Evolutionary conservation across 2,113 vertebrate species (phyloP).

Genomic region (Oenanthe oenanthe): DNA sequence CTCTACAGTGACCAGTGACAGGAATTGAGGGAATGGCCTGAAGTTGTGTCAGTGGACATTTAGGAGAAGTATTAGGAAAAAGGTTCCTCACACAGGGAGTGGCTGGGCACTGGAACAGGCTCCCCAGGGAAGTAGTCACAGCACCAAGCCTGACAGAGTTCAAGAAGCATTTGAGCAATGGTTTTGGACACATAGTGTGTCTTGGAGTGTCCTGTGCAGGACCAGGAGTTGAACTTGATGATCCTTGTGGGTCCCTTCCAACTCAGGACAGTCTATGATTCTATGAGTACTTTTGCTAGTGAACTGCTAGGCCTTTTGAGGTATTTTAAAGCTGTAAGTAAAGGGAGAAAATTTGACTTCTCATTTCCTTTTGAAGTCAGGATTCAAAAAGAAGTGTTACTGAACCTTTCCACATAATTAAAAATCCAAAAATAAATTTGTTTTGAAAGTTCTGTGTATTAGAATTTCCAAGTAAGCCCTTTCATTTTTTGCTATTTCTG

Average conservation of each 20-base stretch:
- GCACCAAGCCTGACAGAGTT: background rate
- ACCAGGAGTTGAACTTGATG: background rate
- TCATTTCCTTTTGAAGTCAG: slow-evolving; percentile 5
- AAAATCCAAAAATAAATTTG: slow-evolving; percentile 30
- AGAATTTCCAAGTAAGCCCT: slow-evolving; percentile 23
- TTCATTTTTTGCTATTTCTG: background rate
- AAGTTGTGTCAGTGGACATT: background rate
- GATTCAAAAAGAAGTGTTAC: slow-evolving; percentile 15
- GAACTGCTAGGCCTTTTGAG: background rate
- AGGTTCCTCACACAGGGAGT: accelerated
- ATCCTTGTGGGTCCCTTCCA: background rate
- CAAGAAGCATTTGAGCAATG: background rate
- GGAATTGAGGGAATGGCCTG: accelerated
- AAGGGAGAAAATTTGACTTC: slow-evolving; percentile 12
- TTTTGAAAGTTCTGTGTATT: slow-evolving; percentile 5
- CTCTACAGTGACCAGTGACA: background rate
- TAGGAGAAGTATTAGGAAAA: background rate
- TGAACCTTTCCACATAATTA: slow-evolving; percentile 18
- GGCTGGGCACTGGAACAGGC: background rate
- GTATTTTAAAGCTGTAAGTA: background rate
- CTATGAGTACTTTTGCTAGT: background rate
- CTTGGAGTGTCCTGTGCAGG: background rate
- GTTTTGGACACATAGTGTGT: background rate
- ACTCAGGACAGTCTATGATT: background rate
- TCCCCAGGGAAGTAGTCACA: background rate